Base-by-base conservation (phyloP, 2,797 vertebrate genomes). In the Labeo calbasu region DNA sequence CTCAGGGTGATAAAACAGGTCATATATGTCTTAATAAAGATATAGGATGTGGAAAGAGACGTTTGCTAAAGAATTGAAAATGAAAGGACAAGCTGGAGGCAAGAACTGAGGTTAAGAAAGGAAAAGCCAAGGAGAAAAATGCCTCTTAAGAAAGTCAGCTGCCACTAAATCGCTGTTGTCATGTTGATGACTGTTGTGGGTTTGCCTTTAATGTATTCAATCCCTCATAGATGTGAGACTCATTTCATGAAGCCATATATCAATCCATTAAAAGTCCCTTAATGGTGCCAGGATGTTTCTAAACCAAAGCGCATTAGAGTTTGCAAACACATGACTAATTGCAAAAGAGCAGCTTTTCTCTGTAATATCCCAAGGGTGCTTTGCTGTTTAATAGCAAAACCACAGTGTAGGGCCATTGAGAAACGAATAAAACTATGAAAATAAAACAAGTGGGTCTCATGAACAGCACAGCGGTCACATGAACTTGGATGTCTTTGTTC, bases 151-250 rank as follows among this genome's bases (percentile, higher is more conserved):
- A 84, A 65, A 82, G 81, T 81, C 57, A 70, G 85, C 90, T 92
- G 90, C 88, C 89, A 86, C 87, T 92, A 79, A 88, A 91, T 92
- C 85, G 90, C 87, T 89, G 91, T 90, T 91, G 89, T 93, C 91
- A 93, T 90, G 82, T 89, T 53, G 88, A 87, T 87, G 90, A 91
- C 91, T 94, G 91, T 92, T 94, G 92, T 92, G 92, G 92, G 90
- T 88, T 92, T 87, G 79, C 83, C 63, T 85, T 86, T 87, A 90
- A 92, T 89, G 90, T 89, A 88, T 93, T 89, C 89, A 92, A 92
- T 94, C 91, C 88, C 89, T 93, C 90, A 89, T 92, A 94, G 92
- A 94, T 93, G 93, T 93, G 89, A 89, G n/a, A 87, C 90, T 91
- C 84, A 90, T 92, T 94, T 93, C 92, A 15, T 91, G 71, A 94